Percentiles rank a stretch among this genome's conserved stretches.
phyloP scores from a whole-genome alignment of 2,113 vertebrate genomes.

The Erythrolamprus reginae region DNA sequence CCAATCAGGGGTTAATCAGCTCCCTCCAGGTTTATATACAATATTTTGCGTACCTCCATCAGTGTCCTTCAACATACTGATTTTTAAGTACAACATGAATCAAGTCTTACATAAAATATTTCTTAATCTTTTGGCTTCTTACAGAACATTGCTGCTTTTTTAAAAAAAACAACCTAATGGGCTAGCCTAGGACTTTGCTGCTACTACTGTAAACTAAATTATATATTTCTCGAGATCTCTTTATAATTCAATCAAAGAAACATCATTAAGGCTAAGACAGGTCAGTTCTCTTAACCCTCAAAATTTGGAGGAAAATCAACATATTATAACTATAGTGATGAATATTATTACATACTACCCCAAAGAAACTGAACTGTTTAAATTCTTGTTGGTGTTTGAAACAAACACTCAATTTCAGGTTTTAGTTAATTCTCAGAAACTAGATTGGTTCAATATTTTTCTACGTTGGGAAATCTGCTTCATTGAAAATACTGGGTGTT shows the following conservation, averaged over 20 bases:
- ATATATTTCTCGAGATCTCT: conserved; percentile 15
- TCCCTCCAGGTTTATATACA: neutral
- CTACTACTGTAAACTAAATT: neutral
- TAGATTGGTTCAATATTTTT: conserved; percentile 34
- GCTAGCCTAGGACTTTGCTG: neutral
- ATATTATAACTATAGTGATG: conserved; percentile 27
- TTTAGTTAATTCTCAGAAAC: conserved; percentile 21
- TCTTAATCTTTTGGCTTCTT: neutral
- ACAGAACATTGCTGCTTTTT: neutral
- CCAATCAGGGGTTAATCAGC: neutral
- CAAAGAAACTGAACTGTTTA: conserved; percentile 32
- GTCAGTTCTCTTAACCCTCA: conserved; percentile 35
- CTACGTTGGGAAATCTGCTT: neutral
- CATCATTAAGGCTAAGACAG: neutral
- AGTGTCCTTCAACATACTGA: neutral
- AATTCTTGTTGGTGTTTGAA: conserved; percentile 46
- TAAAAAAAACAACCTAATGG: accelerated
- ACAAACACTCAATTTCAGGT: conserved; percentile 48
- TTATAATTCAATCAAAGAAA: conserved; percentile 26
- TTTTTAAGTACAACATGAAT: neutral
- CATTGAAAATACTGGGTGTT: neutral
- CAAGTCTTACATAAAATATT: neutral
- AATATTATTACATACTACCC: neutral
- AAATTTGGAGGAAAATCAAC: conserved; percentile 17
- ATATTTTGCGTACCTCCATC: neutral